phyloP scores from a whole-genome alignment of 2,888 invertebrate species.

The Perizoma affinitatum region DNA sequence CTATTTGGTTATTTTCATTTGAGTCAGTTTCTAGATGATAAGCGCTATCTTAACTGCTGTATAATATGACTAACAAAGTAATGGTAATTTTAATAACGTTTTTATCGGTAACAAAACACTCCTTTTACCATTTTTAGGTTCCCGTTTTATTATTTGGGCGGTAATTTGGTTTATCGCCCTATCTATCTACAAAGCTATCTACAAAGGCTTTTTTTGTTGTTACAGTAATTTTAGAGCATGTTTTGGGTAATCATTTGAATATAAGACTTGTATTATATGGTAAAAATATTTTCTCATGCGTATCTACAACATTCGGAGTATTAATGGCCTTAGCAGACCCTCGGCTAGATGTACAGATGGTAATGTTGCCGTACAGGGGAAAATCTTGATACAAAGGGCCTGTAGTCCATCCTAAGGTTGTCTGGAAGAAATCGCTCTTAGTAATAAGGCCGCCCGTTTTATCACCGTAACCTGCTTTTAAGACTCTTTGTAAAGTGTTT shows the following conservation, averaged over 20 bases:
- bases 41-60: constrained; percentile 68
- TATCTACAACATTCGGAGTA: no score
- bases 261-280: no score
- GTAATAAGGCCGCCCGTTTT: no score
- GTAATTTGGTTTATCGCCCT: constrained; percentile 57
- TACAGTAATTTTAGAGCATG: constrained; percentile 20
- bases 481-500: no score
- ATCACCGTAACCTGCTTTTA: no score
- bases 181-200: constrained; percentile 47
- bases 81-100: constrained; percentile 62
- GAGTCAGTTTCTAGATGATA: constrained; percentile 64
- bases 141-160: constrained; percentile 54
- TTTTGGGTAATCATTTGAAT: constrained; percentile 15
- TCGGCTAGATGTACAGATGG: no score
- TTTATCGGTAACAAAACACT: constrained; percentile 65
- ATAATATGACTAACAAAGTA: constrained; percentile 60
- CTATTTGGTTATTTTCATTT: constrained; percentile 59
- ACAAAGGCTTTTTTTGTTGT: constrained; percentile 30
- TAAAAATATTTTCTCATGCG: no score
- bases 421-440: no score
- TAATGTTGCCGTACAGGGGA: no score
- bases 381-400: no score
- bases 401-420: no score
- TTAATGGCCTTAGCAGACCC: no score
- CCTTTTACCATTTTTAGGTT: constrained; percentile 60